A percentile compares a stretch with the other conserved stretches of the same genome.
Evolutionary conservation across 2,888 invertebrate species (phyloP).

Genomic region (Lepetodrilus schrolli): DNA sequence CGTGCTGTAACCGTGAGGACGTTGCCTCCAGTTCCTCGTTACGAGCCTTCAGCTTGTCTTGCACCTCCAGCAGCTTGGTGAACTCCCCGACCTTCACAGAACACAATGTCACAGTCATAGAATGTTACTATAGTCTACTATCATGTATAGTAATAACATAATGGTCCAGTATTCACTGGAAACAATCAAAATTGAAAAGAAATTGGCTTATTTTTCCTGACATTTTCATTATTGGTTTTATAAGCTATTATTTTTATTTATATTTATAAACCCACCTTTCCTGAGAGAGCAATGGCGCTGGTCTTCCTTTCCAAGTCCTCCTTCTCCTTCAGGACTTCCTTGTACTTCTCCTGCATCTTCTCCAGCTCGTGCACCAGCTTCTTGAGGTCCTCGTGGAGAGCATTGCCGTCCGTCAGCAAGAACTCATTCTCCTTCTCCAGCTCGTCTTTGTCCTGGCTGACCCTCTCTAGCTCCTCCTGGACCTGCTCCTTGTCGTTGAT

Average conservation of each 20-base stretch:
- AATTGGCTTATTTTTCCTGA: not conserved
- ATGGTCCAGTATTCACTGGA: too few species aligned
- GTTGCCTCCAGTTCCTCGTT: conserved; percentile 52
- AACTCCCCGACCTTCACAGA: conserved; percentile 65
- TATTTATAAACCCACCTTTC: too few species aligned
- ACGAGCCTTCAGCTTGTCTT: conserved; percentile 51
- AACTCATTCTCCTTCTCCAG: conserved; percentile 65
- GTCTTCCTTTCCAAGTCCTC: conserved; percentile 59
- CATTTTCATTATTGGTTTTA: not conserved
- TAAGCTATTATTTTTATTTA: too few species aligned
- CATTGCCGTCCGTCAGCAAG: conserved; percentile 62
- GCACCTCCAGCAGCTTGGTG: conserved; percentile 59
- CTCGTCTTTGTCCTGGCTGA: conserved; percentile 51
- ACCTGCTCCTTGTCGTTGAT: conserved; percentile 56
- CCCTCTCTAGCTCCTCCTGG: conserved; percentile 50
- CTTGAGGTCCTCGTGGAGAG: conserved; percentile 66
- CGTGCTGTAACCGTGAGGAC: conserved; percentile 52
- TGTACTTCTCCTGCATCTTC: conserved; percentile 62
- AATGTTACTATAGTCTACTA: too few species aligned
- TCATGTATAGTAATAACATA: too few species aligned
- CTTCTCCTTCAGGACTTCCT: conserved; percentile 51
- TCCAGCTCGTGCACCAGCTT: conserved; percentile 65
- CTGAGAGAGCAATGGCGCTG: conserved; percentile 52
- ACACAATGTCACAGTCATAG: too few species aligned
- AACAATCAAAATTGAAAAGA: too few species aligned